Evolutionary conservation across 1,140 invertebrate genomes (phyloP), one percentile per base, ranked within the genome.

Genomic region (Leptinotarsa defecta): DNA sequence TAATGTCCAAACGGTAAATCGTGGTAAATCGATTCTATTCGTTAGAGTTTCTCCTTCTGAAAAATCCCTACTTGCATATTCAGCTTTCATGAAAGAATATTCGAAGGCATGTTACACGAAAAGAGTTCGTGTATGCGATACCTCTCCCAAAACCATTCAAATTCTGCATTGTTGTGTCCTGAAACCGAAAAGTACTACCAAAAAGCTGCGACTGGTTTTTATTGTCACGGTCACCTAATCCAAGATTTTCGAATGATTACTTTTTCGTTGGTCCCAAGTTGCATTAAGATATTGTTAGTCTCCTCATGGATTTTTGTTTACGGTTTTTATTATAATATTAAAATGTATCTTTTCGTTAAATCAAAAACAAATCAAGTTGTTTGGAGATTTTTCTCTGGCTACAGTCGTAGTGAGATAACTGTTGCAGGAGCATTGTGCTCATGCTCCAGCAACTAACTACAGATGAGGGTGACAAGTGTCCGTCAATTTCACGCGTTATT

Each of bases 41-140:
- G 48, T 67, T 84, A 68, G 82, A 85, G 78, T 68, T 27, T 27
- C 81, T 77, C 75, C 78, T 85, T 20, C 62, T 77, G 27, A 80
- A 76, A 76, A 71, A 81, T 67, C 74, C 75, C n/a, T 4, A 72
- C 1, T 48, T 85, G 27, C 78, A 82, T 84, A 86, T 74, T 34
- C 49, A 6, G 64, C 81, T 74, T 84, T 85, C 71, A 83, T 87
- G 48, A 43, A 81, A 43, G 86, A 86, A 76, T 87, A 86, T 74
- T 27, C 65, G 11, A 57, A 76, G 1, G 27, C 5, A 34, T 5
- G 27, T 0, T 34, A 34, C 27, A 24, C 24, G 24, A 24, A 65
- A 83, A 71, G 81, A 80, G 8, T 81, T 85, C 71, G 77, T 79
- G 78, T n/a, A 24, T 15, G 20, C 24, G 4, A 15, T 13, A 13